Evolutionary conservation across 2,113 vertebrate species (phyloP).

Genomic region (Chionomys nivalis): DNA sequence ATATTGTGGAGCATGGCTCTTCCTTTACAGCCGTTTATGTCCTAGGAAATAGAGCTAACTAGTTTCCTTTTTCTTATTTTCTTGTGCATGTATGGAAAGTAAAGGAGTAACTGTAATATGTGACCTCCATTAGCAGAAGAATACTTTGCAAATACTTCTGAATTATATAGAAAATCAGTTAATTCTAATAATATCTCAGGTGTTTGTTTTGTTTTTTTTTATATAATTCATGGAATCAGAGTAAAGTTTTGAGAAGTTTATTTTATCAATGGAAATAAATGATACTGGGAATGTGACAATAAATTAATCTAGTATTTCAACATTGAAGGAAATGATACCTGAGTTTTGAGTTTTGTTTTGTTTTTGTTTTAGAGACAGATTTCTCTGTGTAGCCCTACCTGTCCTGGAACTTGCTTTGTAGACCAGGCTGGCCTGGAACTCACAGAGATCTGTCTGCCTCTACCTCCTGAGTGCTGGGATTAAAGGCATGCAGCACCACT

Average conservation of each 20-base stretch:
- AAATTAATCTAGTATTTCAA: slow-evolving; percentile 44
- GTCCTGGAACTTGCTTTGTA: no score
- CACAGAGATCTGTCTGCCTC: no score
- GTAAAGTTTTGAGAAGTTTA: slow-evolving; percentile 39
- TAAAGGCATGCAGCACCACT: no score
- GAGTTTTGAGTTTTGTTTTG: no score
- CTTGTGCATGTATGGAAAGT: not conserved
- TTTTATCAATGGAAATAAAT: slow-evolving; percentile 8
- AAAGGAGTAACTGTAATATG: not conserved
- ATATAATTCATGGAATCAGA: slow-evolving; percentile 32
- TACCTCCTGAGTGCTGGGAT: no score
- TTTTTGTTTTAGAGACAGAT: no score
- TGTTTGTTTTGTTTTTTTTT: not conserved
- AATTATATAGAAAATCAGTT: slow-evolving; percentile 27
- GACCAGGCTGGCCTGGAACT: no score
- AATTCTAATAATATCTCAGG: not conserved
- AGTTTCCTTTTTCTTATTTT: not conserved
- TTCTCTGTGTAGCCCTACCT: no score
- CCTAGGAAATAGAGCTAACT: not conserved
- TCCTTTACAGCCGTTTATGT: slow-evolving; percentile 1
- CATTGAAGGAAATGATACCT: slow-evolving; percentile 13
- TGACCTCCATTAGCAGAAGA: not conserved
- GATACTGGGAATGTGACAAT: not conserved
- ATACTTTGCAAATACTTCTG: slow-evolving; percentile 14
- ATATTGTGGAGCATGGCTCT: not conserved